These are phyloP conservation scores for Tyrannus savana DNA, from an alignment of 2,113 vertebrate species.

Conservation along the genomic window DNA sequence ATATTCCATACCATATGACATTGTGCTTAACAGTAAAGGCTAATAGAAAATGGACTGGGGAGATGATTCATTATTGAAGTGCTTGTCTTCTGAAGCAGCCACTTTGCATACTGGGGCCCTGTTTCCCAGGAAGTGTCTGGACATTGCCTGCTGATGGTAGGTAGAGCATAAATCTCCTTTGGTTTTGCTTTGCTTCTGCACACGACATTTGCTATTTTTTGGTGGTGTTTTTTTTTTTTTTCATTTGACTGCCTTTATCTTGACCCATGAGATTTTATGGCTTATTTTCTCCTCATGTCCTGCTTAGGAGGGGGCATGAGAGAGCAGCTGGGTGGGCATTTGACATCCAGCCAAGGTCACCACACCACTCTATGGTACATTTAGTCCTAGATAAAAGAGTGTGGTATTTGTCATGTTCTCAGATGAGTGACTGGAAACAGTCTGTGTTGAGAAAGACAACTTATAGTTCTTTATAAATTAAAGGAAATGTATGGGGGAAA, in stretches of 20 bases:
- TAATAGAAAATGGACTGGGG: not conserved
- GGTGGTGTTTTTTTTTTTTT: not conserved
- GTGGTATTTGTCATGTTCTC: not conserved
- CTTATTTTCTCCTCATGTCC: not conserved
- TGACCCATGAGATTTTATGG: not conserved
- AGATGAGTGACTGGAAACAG: not conserved
- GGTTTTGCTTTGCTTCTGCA: not conserved
- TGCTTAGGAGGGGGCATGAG: not conserved
- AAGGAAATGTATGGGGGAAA: not conserved
- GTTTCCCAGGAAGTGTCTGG: not conserved
- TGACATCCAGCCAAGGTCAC: not conserved
- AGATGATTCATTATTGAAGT: not conserved
- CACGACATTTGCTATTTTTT: accelerated
- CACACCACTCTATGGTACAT: not conserved
- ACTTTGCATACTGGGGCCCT: no score
- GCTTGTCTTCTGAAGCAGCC: not conserved
- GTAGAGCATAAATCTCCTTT: not conserved
- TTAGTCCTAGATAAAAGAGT: not conserved
- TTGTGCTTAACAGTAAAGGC: not conserved
- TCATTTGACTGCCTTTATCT: not conserved
- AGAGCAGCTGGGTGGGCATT: not conserved
- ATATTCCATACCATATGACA: not conserved
- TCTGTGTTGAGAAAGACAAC: not conserved
- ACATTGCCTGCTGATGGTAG: not conserved
- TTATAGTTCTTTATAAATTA: not conserved